phyloP scores from a whole-genome alignment of 2,888 invertebrate genomes.

The Polymixis flavicincta region DNA sequence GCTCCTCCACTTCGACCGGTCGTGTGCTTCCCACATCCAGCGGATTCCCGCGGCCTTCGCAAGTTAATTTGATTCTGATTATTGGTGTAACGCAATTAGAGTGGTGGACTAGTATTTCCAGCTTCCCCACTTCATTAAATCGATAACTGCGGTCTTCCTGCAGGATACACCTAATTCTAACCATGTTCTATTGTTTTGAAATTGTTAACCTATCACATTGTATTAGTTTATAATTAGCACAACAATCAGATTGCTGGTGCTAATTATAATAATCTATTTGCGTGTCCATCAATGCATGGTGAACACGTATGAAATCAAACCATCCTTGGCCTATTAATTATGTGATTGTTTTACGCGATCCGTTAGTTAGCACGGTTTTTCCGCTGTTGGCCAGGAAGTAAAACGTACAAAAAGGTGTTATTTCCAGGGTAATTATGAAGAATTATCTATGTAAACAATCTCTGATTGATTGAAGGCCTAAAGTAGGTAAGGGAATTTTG shows the following conservation, averaged over 20 bases:
- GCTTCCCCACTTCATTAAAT: not conserved
- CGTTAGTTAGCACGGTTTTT: conserved; percentile 70
- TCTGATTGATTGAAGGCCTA: conserved; percentile 36
- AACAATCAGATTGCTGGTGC: conserved; percentile 20
- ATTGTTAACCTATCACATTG: not conserved
- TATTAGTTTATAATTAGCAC: conserved; percentile 40
- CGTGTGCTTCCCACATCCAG: no score
- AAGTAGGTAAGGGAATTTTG: conserved; percentile 7
- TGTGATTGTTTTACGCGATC: conserved; percentile 53
- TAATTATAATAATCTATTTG: conserved; percentile 47
- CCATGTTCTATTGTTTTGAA: not conserved
- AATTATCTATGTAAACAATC: conserved; percentile 30
- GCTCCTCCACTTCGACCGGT: no score
- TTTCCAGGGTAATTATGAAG: conserved; percentile 35
- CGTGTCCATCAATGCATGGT: conserved; percentile 47
- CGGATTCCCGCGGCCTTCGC: no score
- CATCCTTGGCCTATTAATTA: conserved; percentile 71
- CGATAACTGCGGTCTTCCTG: not conserved
- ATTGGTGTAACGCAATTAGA: no score
- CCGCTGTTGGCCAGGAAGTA: conserved; percentile 61
- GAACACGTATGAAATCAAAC: conserved; percentile 50
- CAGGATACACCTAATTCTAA: not conserved
- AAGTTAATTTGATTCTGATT: no score
- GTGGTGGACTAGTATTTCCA: not conserved
- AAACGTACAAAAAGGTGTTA: conserved; percentile 40